Conservation (phyloP, 2,113 vertebrate genomes). For the Gadus chalcogrammus region DNA sequence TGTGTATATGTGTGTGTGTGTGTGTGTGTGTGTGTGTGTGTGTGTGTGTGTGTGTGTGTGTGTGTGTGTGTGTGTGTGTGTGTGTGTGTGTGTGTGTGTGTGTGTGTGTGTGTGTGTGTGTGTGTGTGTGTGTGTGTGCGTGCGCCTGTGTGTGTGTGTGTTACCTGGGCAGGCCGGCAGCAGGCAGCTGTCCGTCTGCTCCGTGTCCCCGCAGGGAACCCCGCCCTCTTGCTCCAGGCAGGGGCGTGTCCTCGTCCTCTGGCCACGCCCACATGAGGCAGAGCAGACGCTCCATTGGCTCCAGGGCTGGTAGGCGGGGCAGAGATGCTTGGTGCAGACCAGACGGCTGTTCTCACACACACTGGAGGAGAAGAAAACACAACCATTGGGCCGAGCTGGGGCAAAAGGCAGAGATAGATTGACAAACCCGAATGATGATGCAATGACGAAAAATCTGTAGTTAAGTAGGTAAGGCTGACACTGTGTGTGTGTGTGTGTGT, state of each 20-base stretch:
- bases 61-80: too few species aligned
- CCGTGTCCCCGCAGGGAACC: constrained; percentile 58
- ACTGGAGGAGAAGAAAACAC: constrained; percentile 52
- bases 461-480: too few species aligned
- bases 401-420: not conserved
- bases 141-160: not conserved
- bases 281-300: constrained; percentile 79
- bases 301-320: constrained; percentile 78
- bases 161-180: constrained; percentile 73
- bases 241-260: constrained; percentile 58
- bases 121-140: not conserved
- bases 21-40: too few species aligned
- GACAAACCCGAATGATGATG: too few species aligned
- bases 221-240: constrained; percentile 59
- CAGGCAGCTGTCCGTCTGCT: constrained; percentile 58
- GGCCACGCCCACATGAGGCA: constrained; percentile 73
- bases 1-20: too few species aligned
- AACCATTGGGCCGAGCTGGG: not conserved
- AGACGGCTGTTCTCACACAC: constrained; percentile 79
- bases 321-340: constrained; percentile 63
- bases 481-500: too few species aligned
- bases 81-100: not conserved
- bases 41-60: too few species aligned
- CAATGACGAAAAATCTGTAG: too few species aligned
- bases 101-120: not conserved